Conservation (phyloP, 2,113 vertebrate genomes). For the Noctilio leporinus region DNA sequence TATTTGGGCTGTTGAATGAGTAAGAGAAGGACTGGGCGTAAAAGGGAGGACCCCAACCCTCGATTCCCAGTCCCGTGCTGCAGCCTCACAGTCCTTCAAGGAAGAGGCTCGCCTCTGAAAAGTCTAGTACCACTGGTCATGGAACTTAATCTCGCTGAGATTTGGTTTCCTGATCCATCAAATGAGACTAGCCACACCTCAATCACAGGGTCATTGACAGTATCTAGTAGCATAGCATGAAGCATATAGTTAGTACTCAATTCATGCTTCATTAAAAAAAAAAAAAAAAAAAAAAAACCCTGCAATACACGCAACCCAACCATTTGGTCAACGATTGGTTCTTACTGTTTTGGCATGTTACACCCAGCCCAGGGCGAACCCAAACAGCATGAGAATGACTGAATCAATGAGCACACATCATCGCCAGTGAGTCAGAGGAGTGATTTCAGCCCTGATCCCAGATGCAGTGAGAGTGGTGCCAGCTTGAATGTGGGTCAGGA, state of each 20-base stretch:
- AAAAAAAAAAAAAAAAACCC: neutral
- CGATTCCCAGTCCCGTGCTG: neutral
- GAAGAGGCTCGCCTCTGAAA: neutral
- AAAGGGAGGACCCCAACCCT: neutral
- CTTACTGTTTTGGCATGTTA: neutral
- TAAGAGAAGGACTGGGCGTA: neutral
- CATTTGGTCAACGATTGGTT: neutral
- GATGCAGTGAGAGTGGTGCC: neutral
- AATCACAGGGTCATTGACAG: neutral
- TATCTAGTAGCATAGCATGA: neutral
- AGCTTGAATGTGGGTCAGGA: fast-evolving
- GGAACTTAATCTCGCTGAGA: neutral
- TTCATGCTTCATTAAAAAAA: neutral
- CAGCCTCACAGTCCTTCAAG: neutral
- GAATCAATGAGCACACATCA: neutral
- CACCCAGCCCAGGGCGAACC: neutral
- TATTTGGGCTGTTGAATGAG: neutral
- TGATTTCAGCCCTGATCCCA: neutral
- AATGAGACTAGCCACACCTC: neutral
- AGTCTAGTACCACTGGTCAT: neutral
- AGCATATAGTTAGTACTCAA: neutral
- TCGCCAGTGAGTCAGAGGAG: neutral
- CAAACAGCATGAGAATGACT: neutral
- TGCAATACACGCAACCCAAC: neutral
- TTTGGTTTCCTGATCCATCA: neutral